A percentile compares a stretch with the other conserved stretches of the same genome.
phyloP scores from a whole-genome alignment of 2,113 vertebrate species.

The Eudyptes chrysolophus region DNA sequence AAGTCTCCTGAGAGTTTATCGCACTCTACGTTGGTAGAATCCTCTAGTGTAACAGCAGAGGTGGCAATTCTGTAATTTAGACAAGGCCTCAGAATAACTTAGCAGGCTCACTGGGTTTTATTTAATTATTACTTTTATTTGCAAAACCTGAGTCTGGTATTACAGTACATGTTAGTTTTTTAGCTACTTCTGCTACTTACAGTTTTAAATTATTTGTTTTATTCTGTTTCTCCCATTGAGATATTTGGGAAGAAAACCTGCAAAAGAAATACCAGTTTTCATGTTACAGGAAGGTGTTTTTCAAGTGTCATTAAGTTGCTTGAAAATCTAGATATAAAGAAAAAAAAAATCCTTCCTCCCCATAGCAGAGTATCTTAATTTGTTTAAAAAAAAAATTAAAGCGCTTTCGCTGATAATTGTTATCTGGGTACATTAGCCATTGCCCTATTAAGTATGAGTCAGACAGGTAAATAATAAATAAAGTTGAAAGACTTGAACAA shows the following conservation, averaged over 20 bases:
- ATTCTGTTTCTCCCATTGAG: neutral
- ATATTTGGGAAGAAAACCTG: neutral
- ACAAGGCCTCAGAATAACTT: neutral
- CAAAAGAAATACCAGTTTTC: neutral
- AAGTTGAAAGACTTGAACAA: neutral
- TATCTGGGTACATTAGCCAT: neutral
- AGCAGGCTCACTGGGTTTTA: neutral
- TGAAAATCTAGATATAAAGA: neutral
- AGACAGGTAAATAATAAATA: neutral
- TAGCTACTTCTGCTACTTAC: neutral
- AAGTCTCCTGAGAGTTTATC: neutral
- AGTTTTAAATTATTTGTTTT: neutral
- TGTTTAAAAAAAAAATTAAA: neutral
- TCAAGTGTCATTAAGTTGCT: neutral
- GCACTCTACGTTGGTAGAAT: neutral
- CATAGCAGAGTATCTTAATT: neutral
- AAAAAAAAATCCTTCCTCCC: neutral
- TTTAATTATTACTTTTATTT: neutral
- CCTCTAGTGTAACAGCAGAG: neutral
- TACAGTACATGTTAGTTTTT: neutral
- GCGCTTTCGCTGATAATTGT: neutral
- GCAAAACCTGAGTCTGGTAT: neutral
- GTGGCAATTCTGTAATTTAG: neutral
- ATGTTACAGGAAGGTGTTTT: neutral
- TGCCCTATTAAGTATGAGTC: neutral